Evolutionary conservation across 2,888 invertebrate genomes (phyloP).

Genomic region (Stenolophus ochropezus): DNA sequence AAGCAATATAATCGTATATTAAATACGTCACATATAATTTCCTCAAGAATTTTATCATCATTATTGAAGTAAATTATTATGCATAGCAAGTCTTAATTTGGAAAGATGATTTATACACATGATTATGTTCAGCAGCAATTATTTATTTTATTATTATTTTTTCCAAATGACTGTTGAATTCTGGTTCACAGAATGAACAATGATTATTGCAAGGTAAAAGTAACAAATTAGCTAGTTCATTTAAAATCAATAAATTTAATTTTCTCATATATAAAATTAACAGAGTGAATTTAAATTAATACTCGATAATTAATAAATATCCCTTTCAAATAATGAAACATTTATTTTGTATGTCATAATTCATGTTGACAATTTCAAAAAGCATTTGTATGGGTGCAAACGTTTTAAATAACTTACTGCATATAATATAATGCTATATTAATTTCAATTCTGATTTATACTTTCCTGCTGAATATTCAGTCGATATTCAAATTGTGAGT

Average conservation of each 20-base stretch:
- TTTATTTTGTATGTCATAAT: conserved; percentile 24
- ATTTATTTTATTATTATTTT: background rate
- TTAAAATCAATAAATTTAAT: conserved; percentile 18
- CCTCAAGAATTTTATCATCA: background rate
- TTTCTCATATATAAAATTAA: conserved; percentile 25
- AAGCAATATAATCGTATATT: background rate
- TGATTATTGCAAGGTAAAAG: background rate
- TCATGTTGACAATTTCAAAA: conserved; percentile 23
- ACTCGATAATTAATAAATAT: conserved; percentile 40
- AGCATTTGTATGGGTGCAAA: conserved; percentile 11
- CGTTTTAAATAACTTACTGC: conserved; percentile 13
- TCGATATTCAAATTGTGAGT: background rate
- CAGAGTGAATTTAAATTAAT: background rate
- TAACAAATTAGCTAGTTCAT: conserved; percentile 24
- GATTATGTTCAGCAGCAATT: background rate
- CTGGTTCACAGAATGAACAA: too few relatives aligned
- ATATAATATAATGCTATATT: conserved; percentile 7
- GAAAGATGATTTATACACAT: background rate
- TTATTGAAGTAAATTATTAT: too few relatives aligned
- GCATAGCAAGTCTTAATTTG: background rate
- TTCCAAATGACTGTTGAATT: too few relatives aligned
- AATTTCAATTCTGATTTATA: background rate
- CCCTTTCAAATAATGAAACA: conserved; percentile 39
- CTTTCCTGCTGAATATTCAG: background rate
- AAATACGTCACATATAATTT: background rate